Percentiles rank a stretch among this genome's conserved stretches.
phyloP scores from a whole-genome alignment of 2,888 invertebrate genomes.

The Venustoraphidia nigricollis region DNA sequence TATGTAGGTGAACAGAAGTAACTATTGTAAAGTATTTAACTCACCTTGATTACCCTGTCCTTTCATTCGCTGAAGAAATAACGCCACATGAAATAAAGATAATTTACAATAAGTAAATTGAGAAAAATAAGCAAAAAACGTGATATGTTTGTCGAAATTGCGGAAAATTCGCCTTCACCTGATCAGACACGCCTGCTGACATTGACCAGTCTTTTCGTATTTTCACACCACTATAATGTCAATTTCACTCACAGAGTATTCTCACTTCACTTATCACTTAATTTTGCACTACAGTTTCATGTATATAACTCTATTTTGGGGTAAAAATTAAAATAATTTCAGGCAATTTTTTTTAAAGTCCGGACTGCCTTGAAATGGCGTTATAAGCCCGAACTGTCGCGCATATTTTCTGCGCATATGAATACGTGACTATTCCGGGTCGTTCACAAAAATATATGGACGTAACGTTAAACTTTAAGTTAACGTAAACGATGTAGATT shows the following conservation, averaged over 20 bases:
- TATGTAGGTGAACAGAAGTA: too few relatives aligned
- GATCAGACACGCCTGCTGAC: conserved; percentile 86
- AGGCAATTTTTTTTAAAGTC: conserved; percentile 9
- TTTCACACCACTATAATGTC: conserved; percentile 27
- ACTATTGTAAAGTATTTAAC: conserved; percentile 7
- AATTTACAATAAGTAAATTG: conserved; percentile 19
- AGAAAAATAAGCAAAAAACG: conserved; percentile 6
- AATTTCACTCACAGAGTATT: conserved; percentile 6
- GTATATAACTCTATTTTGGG: not conserved
- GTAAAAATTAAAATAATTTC: conserved; percentile 3
- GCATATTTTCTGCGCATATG: conserved; percentile 4
- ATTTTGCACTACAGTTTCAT: conserved; percentile 1
- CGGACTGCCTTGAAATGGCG: conserved; percentile 28
- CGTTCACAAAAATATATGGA: not conserved
- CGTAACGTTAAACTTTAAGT: too few relatives aligned
- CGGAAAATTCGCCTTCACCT: conserved; percentile 44
- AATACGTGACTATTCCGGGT: conserved; percentile 5
- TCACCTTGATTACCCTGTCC: conserved; percentile 73
- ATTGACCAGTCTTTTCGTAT: conserved; percentile 56
- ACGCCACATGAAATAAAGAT: conserved; percentile 41
- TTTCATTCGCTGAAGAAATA: conserved; percentile 58
- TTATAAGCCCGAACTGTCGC: conserved; percentile 15
- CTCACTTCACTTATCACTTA: not conserved
- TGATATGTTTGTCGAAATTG: conserved; percentile 8
- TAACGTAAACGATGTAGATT: too few relatives aligned